Percentiles rank a stretch among this genome's conserved stretches.
phyloP scores from a whole-genome alignment of 2,888 invertebrate genomes.

The Melieria crassipennis region DNA sequence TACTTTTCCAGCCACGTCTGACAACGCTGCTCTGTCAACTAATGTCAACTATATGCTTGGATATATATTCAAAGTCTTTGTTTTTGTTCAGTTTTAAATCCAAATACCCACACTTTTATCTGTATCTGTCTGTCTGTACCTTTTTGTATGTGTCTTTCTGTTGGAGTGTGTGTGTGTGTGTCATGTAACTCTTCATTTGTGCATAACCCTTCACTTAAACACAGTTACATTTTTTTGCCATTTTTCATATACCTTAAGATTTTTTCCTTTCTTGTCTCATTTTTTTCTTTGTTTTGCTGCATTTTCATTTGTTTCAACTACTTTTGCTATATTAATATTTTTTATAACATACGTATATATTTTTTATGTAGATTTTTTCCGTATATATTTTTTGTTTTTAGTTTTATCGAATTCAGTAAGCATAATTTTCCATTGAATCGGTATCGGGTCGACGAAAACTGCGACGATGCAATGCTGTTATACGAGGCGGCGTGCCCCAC shows the following conservation, averaged over 20 bases:
- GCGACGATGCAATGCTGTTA: constrained; percentile 65
- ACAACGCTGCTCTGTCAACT: no score
- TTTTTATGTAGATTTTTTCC: constrained; percentile 2
- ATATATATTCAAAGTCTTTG: no score
- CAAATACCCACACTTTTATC: not conserved
- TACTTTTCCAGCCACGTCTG: no score
- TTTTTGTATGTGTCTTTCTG: constrained; percentile 12
- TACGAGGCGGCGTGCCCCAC: constrained; percentile 66
- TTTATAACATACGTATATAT: constrained; percentile 15
- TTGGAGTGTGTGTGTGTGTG: not conserved
- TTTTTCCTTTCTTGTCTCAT: not conserved
- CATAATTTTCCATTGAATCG: constrained; percentile 33
- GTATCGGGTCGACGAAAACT: constrained; percentile 60
- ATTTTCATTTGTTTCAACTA: constrained; percentile 13
- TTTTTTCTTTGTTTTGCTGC: constrained; percentile 15
- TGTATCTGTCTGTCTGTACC: not conserved
- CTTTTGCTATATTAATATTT: constrained; percentile 6
- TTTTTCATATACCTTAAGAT: constrained; percentile 4
- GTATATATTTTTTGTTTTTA: constrained; percentile 12
- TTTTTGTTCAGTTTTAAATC: not conserved
- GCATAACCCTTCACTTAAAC: not conserved
- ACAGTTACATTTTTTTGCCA: not conserved
- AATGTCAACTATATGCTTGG: no score
- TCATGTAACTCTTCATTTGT: constrained; percentile 12
- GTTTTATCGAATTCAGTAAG: constrained; percentile 23